Base-by-base conservation (phyloP, 1,140 invertebrate genomes). In the Lucilia cuprina region DNA sequence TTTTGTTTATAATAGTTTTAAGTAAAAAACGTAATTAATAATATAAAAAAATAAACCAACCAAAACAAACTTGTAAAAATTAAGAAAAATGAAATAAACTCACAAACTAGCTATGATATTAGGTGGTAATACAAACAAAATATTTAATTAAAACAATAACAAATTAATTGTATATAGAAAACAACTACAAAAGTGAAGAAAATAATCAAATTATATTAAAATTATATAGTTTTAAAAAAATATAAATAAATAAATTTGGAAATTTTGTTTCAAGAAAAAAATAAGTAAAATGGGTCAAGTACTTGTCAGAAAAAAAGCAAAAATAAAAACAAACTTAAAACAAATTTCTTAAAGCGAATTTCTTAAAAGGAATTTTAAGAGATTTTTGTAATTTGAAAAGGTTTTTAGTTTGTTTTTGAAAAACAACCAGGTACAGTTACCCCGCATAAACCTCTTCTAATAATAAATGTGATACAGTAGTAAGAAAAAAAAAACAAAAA, bases 91-190 rank as follows among this genome's bases (percentile, higher is more conserved):
- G 77, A 80, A 70, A 49, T 80, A 90, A 88, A 90, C 89, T 90
- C 89, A 90, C 89, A 89, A 90, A 90, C 90, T 89, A 90, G 89
- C 89, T 90, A 90, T 90, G 89, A 90, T 90, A 90, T 88, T 90
- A 90, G 89, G 30, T 82, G 50, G 50, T 65, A 83, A 83, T 47
- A 70, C 13, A 84, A 70, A 74, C 35, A 84, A 55, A 70, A 84
- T 74, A 41, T 41, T 41, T 41, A 41, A 84, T 34, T 41, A 82
- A 25, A 70, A 83, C 49, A 82, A 85, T 21, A 74, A 47, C 21
- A 84, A 30, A 74, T 30, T 35, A 77, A 82, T 4, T 84, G 65
- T 84, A 74, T 34, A 82, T 82, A 77, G 17, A 84, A 47, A 9
- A 49, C 41, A 25, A 77, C 12, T 7, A 41, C 25, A 41, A 77